Base-by-base conservation (phyloP, 2,888 invertebrate species). In the Corbicula japonica region DNA sequence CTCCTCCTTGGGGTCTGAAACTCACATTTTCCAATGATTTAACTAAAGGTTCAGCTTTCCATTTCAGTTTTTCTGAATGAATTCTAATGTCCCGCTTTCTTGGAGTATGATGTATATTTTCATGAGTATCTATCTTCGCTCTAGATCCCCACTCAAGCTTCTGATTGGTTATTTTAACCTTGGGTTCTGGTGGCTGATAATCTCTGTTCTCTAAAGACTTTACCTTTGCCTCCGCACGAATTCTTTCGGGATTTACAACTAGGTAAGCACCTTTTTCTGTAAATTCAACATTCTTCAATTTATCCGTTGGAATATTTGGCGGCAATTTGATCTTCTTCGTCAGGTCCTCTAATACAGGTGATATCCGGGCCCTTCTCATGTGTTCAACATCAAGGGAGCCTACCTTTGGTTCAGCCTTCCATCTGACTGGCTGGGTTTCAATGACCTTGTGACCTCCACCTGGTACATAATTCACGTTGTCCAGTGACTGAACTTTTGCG, bases 401-500 rank as follows among this genome's bases (percentile, higher is more conserved):
- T 12, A 89, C 86, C 56, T 87, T 88, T 48, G 88, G 73, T 10
- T 86, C 78, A 6, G 75, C 86, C 52, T 86, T 80, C 88, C 87
- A 88, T 21, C 84, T 70, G 4, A 86, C 74, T 26, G 80, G 77
- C 28, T 80, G 80, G n/a, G 70, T 74, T 6, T 78, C 77, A n/a
- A 88, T 80, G 26, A 80, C 76, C 52, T 77, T 81, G n/a, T 75
- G 46, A 2, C 86, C 86, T 6, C 84, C 87, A 5, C 96, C 96
- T 1, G 98, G 97, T 74, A 95, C 94, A 90, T 98, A 98, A 82
- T 95, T 95, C 2, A 92, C 88, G 75, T 98, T 97, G 92, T 98
- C 98, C 94, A 97, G 97, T 65, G 98, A 98, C 65, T 97, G 97
- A 92, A 98, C 97, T 94, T 96, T 5, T 98, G 96, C 81, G 4